These are phyloP conservation scores for Caenorhabditis remanei DNA, from an alignment of 1,140 invertebrate genomes.

Conservation along the genomic window DNA sequence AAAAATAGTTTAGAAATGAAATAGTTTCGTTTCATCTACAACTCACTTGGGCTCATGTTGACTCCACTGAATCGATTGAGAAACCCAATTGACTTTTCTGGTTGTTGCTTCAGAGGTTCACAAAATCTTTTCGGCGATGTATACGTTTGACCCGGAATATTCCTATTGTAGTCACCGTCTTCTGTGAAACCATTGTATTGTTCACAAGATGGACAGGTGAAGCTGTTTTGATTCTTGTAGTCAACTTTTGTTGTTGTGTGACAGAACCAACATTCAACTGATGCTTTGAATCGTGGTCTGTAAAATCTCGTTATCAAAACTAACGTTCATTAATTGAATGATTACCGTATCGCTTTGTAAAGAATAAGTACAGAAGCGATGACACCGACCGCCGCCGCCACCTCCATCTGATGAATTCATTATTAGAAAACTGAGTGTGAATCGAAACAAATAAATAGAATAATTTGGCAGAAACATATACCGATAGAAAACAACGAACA, in stretches of 20 bases:
- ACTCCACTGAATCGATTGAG: conserved; percentile 6
- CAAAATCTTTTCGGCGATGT: background rate
- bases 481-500: background rate
- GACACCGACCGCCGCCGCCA: conserved; percentile 1
- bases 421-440: background rate
- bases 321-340: conserved; percentile 78
- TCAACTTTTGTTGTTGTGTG: conserved; percentile 57
- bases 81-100: background rate
- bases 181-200: conserved; percentile 68
- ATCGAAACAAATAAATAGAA: background rate
- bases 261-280: conserved; percentile 69
- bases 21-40: background rate
- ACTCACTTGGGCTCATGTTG: conserved; percentile 28
- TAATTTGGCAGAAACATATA: background rate
- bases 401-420: conserved; percentile 21
- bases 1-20: background rate
- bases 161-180: conserved; percentile 60
- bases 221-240: conserved; percentile 49
- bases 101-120: background rate
- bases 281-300: conserved; percentile 50
- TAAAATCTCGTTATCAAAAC: background rate
- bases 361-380: conserved; percentile 27
- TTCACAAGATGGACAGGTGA: conserved; percentile 61
- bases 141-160: background rate
- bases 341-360: conserved; percentile 85